Evolutionary conservation across 2,113 vertebrate species (phyloP).

Genomic region (Globicephala melas): DNA sequence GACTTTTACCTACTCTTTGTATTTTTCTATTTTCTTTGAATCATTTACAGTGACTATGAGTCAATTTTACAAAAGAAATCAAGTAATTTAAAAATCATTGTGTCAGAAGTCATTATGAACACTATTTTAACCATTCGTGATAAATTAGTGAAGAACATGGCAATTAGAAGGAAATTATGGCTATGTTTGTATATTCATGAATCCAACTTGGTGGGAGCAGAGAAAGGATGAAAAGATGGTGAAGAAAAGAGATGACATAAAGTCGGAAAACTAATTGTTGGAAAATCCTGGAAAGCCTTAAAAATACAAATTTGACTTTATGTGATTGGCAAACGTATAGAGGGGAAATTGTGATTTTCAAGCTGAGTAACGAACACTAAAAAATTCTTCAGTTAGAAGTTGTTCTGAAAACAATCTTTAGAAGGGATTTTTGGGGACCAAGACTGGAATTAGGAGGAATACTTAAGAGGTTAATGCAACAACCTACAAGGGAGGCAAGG

Average conservation of each 20-base stretch:
- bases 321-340: background rate
- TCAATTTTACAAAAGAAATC: background rate
- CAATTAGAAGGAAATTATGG: background rate
- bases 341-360: background rate
- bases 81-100: slow-evolving; percentile 33
- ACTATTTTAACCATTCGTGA: background rate
- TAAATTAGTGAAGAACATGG: background rate
- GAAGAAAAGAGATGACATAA: background rate
- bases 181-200: background rate
- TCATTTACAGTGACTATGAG: background rate
- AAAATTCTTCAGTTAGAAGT: background rate
- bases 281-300: background rate
- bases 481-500: background rate
- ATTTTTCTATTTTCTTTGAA: background rate
- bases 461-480: background rate
- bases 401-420: background rate
- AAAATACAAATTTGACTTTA: background rate
- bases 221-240: background rate
- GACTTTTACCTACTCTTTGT: background rate
- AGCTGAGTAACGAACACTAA: background rate
- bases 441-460: background rate
- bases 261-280: background rate
- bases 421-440: background rate
- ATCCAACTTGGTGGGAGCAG: background rate
- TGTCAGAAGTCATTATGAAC: background rate